phyloP scores from a whole-genome alignment of 1,140 invertebrate species.

The Scylla paramamosain region DNA sequence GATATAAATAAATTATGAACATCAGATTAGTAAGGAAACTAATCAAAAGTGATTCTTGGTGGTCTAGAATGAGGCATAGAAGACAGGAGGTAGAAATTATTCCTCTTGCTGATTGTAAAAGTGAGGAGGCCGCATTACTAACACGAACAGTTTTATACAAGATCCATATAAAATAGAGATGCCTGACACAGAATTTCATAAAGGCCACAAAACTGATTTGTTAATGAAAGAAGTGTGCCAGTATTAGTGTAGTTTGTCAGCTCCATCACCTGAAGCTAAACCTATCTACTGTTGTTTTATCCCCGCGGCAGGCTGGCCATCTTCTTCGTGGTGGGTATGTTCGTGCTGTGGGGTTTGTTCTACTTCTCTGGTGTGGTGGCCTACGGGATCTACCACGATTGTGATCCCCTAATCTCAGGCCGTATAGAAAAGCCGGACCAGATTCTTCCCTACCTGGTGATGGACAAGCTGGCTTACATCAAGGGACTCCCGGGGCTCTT shows the following conservation, averaged over 20 bases:
- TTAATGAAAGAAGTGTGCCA: neutral
- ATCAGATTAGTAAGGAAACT: too few species aligned
- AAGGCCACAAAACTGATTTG: too few species aligned
- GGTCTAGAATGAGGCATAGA: too few species aligned
- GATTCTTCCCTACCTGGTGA: conserved; percentile 36
- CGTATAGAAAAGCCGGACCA: conserved; percentile 25
- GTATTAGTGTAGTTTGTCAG: neutral
- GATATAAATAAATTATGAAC: too few species aligned
- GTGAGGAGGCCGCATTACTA: too few species aligned
- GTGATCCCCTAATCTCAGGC: neutral
- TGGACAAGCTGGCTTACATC: conserved; percentile 28
- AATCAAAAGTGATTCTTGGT: too few species aligned
- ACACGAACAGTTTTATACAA: too few species aligned
- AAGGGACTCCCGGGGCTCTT: neutral
- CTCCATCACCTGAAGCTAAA: neutral
- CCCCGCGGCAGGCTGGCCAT: neutral
- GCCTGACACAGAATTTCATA: too few species aligned
- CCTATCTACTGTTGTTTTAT: neutral
- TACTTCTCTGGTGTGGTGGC: conserved; percentile 42
- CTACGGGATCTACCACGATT: neutral
- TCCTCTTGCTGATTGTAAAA: too few species aligned
- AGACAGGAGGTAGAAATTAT: too few species aligned
- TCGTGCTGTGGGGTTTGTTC: neutral
- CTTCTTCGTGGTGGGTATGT: neutral
- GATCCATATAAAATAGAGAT: too few species aligned